Evolutionary conservation across 2,888 invertebrate genomes (phyloP), one percentile per base, ranked within the genome.

Genomic region (Dimorphilus gyrociliatus): DNA sequence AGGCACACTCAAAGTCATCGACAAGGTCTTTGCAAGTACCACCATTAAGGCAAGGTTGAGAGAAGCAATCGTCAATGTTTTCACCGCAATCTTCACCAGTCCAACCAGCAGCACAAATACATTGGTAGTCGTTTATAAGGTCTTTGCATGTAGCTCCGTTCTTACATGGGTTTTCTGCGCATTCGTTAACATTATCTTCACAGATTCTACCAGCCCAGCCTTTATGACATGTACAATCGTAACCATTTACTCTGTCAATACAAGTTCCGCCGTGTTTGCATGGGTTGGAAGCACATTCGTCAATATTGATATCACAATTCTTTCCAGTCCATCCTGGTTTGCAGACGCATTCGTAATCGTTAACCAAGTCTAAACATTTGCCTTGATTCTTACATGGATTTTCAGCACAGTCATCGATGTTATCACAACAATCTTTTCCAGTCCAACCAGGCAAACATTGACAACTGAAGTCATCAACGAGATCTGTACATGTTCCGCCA

Each of bases 91-190:
- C 7, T 15, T 21, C n/a, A 13, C 32, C 32, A 25, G 16, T 19
- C 28, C 29, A 32, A 3, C 32, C 32, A 4, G 75, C 70, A 2
- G 76, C 72, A 51, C 86, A 86, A 40, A 79, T 75, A 46, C 86
- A 86, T 45, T 77, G 72, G 51, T 85, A 86, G 12, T 84, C 82
- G 67, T 86, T 86, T 0, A 85, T 85, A 33, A 79, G 66, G 60
- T 88, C 90, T 27, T 81, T 81, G 60, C 92, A 92, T 1, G 86
- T 88, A 6, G 42, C 59, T 80, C 88, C 21, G 34, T 61, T 55
- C 27, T 30, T 47, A 51, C 23, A 46, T 18, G 33, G 30, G n/a
- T n/a, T n/a, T n/a, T n/a, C n/a, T n/a, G n/a, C n/a, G 52, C 88
- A 90, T 54, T 90, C 88, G n/a, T n/a, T n/a, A n/a, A 21, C n/a